A percentile compares a stretch with the other conserved stretches of the same genome.
Evolutionary conservation across 2,113 vertebrate species (phyloP).

Genomic region (Anser cygnoides): DNA sequence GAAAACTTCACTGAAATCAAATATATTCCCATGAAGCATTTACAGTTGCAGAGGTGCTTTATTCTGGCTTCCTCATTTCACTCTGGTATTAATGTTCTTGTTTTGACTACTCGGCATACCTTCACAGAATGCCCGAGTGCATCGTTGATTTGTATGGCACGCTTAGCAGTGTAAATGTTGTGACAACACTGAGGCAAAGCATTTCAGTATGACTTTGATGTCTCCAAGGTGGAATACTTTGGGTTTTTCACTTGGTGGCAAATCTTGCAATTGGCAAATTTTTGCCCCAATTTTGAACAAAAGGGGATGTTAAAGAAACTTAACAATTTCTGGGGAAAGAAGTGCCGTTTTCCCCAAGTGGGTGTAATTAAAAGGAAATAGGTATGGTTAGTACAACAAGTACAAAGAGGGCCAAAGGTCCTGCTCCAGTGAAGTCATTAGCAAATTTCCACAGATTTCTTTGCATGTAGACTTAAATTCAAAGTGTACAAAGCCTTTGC

Average conservation of each 20-base stretch:
- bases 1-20: constrained; percentile 32
- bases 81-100: constrained; percentile 3
- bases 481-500: neutral
- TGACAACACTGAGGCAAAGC: constrained; percentile 31
- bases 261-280: neutral
- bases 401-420: neutral
- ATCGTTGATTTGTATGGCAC: neutral
- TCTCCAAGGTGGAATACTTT: neutral
- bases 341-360: neutral
- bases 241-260: neutral
- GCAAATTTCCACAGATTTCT: neutral
- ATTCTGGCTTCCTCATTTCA: neutral
- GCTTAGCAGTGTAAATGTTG: constrained; percentile 18
- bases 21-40: neutral
- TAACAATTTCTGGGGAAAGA: neutral
- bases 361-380: neutral
- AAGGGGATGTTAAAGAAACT: neutral
- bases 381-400: neutral
- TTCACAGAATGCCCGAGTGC: neutral
- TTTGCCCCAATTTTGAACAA: neutral
- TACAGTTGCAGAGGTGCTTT: constrained; percentile 16
- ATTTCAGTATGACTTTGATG: constrained; percentile 11
- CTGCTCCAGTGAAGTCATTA: neutral
- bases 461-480: neutral
- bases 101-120: constrained; percentile 28